phyloP scores from a whole-genome alignment of 1,140 invertebrate genomes.

The Streblospio benedicti region DNA sequence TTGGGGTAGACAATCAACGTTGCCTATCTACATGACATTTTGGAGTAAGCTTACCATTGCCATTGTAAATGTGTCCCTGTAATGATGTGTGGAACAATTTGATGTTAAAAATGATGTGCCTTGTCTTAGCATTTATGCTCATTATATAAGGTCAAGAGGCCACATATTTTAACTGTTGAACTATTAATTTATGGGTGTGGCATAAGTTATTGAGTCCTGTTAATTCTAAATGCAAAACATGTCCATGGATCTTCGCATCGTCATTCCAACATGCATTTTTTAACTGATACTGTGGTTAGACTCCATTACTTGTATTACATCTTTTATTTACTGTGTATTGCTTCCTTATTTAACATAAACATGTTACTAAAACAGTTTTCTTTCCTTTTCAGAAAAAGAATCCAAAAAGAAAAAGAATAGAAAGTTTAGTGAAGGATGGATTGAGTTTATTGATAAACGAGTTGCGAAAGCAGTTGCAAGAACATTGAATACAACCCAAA shows the following conservation, averaged over 20 bases:
- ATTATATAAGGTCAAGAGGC: no score
- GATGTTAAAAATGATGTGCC: no score
- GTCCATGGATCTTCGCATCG: neutral
- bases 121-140: no score
- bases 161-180: no score
- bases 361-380: slow-evolving; percentile 5
- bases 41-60: no score
- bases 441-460: slow-evolving; percentile 86
- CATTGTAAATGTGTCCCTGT: no score
- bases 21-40: no score
- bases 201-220: neutral
- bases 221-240: neutral
- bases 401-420: slow-evolving; percentile 46
- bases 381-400: slow-evolving; percentile 30
- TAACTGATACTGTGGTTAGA: neutral
- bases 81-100: no score
- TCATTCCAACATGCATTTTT: neutral
- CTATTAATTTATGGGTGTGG: neutral
- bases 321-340: neutral
- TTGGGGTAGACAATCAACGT: no score
- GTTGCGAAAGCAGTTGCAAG: slow-evolving; percentile 75
- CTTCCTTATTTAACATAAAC: neutral
- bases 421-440: slow-evolving; percentile 84
- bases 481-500: slow-evolving; percentile 73
- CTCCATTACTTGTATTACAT: neutral